Evolutionary conservation across 2,888 invertebrate species (phyloP).

Genomic region (Cosmopolites sordidus): DNA sequence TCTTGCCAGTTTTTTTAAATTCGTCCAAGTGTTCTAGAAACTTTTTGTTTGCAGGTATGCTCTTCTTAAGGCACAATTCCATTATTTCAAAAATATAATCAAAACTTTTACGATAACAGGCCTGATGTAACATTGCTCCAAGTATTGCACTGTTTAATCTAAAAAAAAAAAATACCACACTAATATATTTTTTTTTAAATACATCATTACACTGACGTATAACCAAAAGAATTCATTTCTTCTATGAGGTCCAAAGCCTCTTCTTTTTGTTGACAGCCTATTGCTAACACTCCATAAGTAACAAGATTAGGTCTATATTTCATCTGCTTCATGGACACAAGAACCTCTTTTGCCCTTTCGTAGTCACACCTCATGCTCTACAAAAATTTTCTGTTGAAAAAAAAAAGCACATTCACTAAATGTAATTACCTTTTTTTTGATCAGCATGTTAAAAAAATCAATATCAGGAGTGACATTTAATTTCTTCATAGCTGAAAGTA

Average conservation of each 20-base stretch:
- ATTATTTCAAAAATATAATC: slow-evolving; percentile 65
- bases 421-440: slow-evolving; percentile 60
- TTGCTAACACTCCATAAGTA: slow-evolving; percentile 81
- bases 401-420: background rate
- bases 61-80: slow-evolving; percentile 58
- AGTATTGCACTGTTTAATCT: slow-evolving; percentile 72
- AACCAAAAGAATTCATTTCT: slow-evolving; percentile 64
- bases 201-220: slow-evolving; percentile 51
- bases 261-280: slow-evolving; percentile 65
- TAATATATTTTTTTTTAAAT: background rate
- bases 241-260: slow-evolving; percentile 62
- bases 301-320: slow-evolving; percentile 65
- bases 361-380: slow-evolving; percentile 63
- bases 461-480: slow-evolving; percentile 65
- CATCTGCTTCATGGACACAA: slow-evolving; percentile 53
- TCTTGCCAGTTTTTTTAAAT: slow-evolving; percentile 57
- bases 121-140: slow-evolving; percentile 67
- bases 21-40: slow-evolving; percentile 61
- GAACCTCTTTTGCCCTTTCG: slow-evolving; percentile 62
- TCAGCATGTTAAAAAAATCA: slow-evolving; percentile 81
- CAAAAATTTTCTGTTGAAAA: background rate
- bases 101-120: slow-evolving; percentile 58
- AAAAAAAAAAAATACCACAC: slow-evolving; percentile 38
- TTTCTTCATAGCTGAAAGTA: slow-evolving; percentile 56
- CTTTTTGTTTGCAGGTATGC: slow-evolving; percentile 58